Evolutionary conservation across 2,888 invertebrate species (phyloP).

Genomic region (Macaria notata): DNA sequence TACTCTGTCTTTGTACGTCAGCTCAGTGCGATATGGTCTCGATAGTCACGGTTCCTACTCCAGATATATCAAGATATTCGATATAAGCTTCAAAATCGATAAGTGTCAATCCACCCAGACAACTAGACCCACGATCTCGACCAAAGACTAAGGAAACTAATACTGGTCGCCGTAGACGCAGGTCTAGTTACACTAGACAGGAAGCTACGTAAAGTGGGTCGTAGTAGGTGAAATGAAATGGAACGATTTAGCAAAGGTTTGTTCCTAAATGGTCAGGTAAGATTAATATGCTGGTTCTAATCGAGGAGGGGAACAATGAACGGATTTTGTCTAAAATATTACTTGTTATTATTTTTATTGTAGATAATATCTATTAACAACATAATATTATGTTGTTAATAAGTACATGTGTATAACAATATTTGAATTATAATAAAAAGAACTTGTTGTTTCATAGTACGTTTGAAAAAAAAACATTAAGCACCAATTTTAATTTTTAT

Average conservation of each 20-base stretch:
- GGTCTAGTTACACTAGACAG: slow-evolving; percentile 15
- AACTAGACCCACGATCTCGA: slow-evolving; percentile 1
- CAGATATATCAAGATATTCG: slow-evolving; percentile 14
- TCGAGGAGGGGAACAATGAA: too few relatives aligned
- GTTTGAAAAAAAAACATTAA: too few relatives aligned
- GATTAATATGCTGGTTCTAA: background rate
- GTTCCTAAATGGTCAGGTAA: background rate
- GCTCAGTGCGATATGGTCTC: too few relatives aligned
- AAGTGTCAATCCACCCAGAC: slow-evolving; percentile 7
- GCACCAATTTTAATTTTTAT: too few relatives aligned
- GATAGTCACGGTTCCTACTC: background rate
- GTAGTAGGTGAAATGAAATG: slow-evolving; percentile 8
- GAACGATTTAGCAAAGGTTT: slow-evolving; percentile 4
- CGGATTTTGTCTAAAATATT: too few relatives aligned
- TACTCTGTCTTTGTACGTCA: too few relatives aligned
- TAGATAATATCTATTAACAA: too few relatives aligned
- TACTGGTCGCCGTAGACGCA: slow-evolving; percentile 3
- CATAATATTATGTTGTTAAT: too few relatives aligned
- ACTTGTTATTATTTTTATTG: too few relatives aligned
- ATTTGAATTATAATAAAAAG: too few relatives aligned
- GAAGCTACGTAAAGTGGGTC: slow-evolving; percentile 14
- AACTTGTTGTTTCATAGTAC: too few relatives aligned
- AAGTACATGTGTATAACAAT: too few relatives aligned
- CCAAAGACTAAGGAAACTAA: background rate
- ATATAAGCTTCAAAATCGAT: slow-evolving; percentile 6